phyloP scores from a whole-genome alignment of 2,797 vertebrate genomes.

The Chaetophractus vellerosus region DNA sequence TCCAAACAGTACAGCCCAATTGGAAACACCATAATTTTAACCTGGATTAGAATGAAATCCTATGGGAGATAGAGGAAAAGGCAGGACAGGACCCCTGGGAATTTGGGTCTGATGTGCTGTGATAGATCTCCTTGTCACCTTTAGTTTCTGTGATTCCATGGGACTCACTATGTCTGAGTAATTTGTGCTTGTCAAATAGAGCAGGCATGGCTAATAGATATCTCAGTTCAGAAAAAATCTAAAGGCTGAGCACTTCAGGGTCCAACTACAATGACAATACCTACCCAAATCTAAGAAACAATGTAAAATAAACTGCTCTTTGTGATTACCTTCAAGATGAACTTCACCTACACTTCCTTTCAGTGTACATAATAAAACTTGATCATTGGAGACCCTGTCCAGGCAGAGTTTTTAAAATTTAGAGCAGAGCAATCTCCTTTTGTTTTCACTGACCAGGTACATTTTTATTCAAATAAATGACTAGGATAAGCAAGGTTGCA shows the following conservation, averaged over 20 bases:
- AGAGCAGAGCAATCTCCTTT: slow-evolving; percentile 10
- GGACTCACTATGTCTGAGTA: slow-evolving; percentile 62
- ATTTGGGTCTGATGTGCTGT: slow-evolving; percentile 21
- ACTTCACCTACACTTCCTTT: not conserved
- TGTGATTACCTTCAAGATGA: slow-evolving; percentile 15
- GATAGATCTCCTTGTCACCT: slow-evolving; percentile 77
- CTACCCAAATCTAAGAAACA: slow-evolving; percentile 40
- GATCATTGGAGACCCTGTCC: not conserved
- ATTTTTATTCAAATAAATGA: slow-evolving; percentile 59
- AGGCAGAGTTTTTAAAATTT: slow-evolving; percentile 41
- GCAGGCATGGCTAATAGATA: slow-evolving; percentile 60
- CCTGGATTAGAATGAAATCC: slow-evolving; percentile 45
- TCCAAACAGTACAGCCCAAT: not conserved
- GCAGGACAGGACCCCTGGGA: not conserved
- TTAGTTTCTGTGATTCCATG: slow-evolving; percentile 79
- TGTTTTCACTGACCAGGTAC: not conserved
- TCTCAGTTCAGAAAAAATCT: slow-evolving; percentile 33
- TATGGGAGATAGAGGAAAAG: not conserved
- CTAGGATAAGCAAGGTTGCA: not conserved
- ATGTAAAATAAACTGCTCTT: not conserved
- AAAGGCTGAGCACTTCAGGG: slow-evolving; percentile 37
- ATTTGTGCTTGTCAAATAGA: slow-evolving; percentile 79
- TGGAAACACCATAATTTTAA: slow-evolving; percentile 60
- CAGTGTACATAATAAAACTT: not conserved
- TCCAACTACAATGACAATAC: not conserved